Conservation (phyloP, 2,797 vertebrate genomes). For the Anguilla marmorata region DNA sequence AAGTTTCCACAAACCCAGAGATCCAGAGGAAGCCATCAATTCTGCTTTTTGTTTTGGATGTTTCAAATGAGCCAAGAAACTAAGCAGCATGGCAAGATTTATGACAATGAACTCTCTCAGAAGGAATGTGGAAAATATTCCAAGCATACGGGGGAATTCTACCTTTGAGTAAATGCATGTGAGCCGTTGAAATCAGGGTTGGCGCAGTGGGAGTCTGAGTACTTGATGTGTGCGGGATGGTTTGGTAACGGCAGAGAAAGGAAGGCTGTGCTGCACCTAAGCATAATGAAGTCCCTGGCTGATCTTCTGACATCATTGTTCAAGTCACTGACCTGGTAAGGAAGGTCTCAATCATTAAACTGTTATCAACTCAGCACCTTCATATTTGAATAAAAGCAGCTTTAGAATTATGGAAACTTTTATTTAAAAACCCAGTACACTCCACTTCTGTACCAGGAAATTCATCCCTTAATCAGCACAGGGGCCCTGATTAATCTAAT, state of each 20-base stretch:
- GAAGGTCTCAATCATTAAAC: conserved; percentile 32
- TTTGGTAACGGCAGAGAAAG: background rate
- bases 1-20: conserved; percentile 15
- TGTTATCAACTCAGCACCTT: background rate
- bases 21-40: conserved; percentile 37
- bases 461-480: too few species aligned
- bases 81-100: conserved; percentile 25
- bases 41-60: conserved; percentile 44
- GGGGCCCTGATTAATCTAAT: too few species aligned
- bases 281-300: conserved; percentile 95
- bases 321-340: conserved; percentile 89
- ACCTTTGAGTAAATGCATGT: conserved; percentile 53
- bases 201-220: background rate
- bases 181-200: conserved; percentile 50
- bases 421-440: background rate
- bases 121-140: conserved; percentile 57
- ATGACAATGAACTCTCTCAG: conserved; percentile 29
- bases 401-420: background rate
- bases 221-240: conserved; percentile 11
- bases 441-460: background rate
- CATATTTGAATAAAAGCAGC: conserved; percentile 1
- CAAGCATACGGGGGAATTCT: conserved; percentile 59
- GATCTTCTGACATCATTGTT: conserved; percentile 85
- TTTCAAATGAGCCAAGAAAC: conserved; percentile 8
- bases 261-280: conserved; percentile 79